These are phyloP conservation scores for Vanacampus margaritifer DNA, from an alignment of 2,113 vertebrate species.

Conservation along the genomic window DNA sequence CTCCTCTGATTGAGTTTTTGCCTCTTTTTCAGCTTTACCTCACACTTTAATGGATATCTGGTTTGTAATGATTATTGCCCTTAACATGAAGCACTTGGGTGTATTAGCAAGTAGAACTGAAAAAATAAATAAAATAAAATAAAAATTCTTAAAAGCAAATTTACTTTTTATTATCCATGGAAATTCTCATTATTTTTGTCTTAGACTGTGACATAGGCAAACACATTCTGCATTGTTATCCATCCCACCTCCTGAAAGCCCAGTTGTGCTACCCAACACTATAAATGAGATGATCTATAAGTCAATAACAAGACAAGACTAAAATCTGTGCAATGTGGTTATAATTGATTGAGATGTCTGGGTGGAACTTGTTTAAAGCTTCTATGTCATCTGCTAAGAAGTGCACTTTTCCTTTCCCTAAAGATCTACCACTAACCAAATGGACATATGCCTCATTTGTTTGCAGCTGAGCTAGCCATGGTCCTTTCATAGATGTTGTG, in stretches of 20 bases:
- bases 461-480: constrained; percentile 60
- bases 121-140: constrained; percentile 52
- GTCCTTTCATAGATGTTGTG: constrained; percentile 57
- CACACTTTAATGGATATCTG: constrained; percentile 91
- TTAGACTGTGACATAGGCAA: constrained; percentile 26
- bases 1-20: constrained; percentile 93
- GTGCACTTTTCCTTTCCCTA: constrained; percentile 76
- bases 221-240: constrained; percentile 45
- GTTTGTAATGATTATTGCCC: constrained; percentile 96
- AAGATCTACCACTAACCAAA: constrained; percentile 75
- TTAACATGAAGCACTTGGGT: constrained; percentile 73
- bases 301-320: constrained; percentile 79
- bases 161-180: constrained; percentile 38
- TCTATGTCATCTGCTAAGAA: constrained; percentile 81
- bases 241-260: constrained; percentile 67
- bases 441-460: constrained; percentile 72
- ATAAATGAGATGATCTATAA: constrained; percentile 74
- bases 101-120: constrained; percentile 70
- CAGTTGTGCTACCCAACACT: constrained; percentile 71
- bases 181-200: constrained; percentile 46
- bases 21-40: constrained; percentile 95
- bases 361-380: constrained; percentile 77
- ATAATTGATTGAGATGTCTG: constrained; percentile 85
- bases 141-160: constrained; percentile 51
- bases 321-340: constrained; percentile 81